These are phyloP conservation scores for Acanthurus leucopareius DNA, from an alignment of 2,797 vertebrate genomes.

Conservation along the genomic window DNA sequence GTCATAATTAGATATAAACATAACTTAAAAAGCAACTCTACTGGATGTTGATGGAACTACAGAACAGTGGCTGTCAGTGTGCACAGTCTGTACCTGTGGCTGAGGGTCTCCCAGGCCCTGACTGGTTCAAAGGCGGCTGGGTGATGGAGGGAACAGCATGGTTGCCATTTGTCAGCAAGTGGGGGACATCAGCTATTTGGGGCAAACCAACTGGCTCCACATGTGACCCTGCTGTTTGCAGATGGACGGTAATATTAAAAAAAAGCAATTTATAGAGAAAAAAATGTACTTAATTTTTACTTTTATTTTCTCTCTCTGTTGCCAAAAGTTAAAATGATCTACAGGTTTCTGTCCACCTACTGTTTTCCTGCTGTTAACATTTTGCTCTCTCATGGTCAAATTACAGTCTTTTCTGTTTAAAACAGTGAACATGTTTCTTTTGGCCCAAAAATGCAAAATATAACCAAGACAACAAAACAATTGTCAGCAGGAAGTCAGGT, in stretches of 20 bases:
- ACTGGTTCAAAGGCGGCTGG: conserved; percentile 68
- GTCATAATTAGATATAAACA: neutral
- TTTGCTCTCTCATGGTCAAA: neutral
- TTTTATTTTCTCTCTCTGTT: neutral
- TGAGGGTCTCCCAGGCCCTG: conserved; percentile 78
- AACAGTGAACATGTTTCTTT: neutral
- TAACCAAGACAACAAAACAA: neutral
- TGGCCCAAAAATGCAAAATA: neutral
- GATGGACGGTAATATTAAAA: conserved; percentile 15
- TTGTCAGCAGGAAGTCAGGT: neutral
- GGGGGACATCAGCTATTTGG: conserved; percentile 63
- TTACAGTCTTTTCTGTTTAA: neutral
- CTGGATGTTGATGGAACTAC: neutral
- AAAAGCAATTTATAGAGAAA: neutral
- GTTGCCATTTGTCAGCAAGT: conserved; percentile 74
- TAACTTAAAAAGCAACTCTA: neutral
- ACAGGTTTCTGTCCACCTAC: neutral
- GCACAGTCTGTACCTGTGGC: conserved; percentile 68
- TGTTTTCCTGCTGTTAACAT: neutral
- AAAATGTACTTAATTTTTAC: neutral
- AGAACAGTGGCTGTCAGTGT: neutral
- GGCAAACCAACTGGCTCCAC: conserved; percentile 60
- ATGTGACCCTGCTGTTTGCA: conserved; percentile 54
- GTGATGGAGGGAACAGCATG: conserved; percentile 59
- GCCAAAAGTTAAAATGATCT: neutral